Percentiles rank a stretch among this genome's conserved stretches.
Evolutionary conservation across 2,888 invertebrate genomes (phyloP).

Genomic region (Eilema sororculum): DNA sequence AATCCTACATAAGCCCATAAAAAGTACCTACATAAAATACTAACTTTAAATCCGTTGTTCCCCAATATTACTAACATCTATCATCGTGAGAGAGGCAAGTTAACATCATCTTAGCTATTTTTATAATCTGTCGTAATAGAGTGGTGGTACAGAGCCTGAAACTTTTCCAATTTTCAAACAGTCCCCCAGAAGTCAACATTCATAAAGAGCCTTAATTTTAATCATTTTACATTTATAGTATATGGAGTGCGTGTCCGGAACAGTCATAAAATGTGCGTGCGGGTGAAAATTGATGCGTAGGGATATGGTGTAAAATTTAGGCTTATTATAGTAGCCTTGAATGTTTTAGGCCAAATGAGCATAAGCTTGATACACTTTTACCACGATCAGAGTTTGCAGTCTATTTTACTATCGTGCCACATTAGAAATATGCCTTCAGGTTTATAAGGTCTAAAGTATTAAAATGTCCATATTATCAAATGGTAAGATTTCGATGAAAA

Average conservation of each 20-base stretch:
- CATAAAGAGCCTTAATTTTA: slow-evolving; percentile 73
- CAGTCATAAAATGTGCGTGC: slow-evolving; percentile 76
- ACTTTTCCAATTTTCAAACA: slow-evolving; percentile 72
- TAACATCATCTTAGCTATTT: slow-evolving; percentile 36
- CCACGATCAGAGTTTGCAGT: slow-evolving; percentile 43
- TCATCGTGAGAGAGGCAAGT: slow-evolving; percentile 20
- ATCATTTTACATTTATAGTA: slow-evolving; percentile 75
- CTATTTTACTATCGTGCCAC: slow-evolving; percentile 33
- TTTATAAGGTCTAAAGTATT: too few relatives aligned
- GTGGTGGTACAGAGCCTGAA: slow-evolving; percentile 56
- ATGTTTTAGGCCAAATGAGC: slow-evolving; percentile 65
- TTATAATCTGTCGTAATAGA: slow-evolving; percentile 51
- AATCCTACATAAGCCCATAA: slow-evolving; percentile 15
- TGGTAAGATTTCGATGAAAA: background rate
- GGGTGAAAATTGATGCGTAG: slow-evolving; percentile 73
- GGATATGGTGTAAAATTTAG: slow-evolving; percentile 76
- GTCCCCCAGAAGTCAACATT: slow-evolving; percentile 66
- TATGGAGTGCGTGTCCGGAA: slow-evolving; percentile 74
- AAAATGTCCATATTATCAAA: too few relatives aligned
- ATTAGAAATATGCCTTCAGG: too few relatives aligned
- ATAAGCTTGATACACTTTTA: slow-evolving; percentile 60
- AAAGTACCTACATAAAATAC: slow-evolving; percentile 17
- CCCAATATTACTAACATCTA: slow-evolving; percentile 27
- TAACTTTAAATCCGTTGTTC: slow-evolving; percentile 12
- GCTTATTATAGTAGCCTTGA: slow-evolving; percentile 75